Evolutionary conservation across 1,140 invertebrate species (phyloP), one percentile per base, ranked within the genome.

Genomic region (Cydia amplana): DNA sequence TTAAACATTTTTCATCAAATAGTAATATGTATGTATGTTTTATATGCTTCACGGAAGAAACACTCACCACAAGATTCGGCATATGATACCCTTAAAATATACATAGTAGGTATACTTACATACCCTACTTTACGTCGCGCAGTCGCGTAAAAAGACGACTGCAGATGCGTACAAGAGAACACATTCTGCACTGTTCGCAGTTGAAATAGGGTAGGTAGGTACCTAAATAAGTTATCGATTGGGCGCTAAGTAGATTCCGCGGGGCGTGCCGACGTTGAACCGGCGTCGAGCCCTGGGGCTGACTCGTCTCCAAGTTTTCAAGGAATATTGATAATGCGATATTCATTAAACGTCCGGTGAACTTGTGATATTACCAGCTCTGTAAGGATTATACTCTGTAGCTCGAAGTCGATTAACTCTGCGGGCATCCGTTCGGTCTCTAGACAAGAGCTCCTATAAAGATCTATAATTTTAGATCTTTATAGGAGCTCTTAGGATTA

Each of bases 321-420:
- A 77, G 78, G 81, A 85, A 86, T 87, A 86, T 89, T 85, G 81
- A 87, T 89, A 86, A 83, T 85, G 78, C 80, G 82, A 86, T 88
- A 85, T 87, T 85, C 82, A 82, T 75, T 76, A 80, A 77, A 77
- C 80, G 79, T 78, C 80, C 74, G 80, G 74, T 49, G 72, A 90
- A 89, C 80, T 89, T 85, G 77, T 76, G 75, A 73, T 80, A 82
- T 83, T 83, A 80, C 76, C 74, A 63, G 80, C 82, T 85, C 79
- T 76, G 85, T 84, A 82, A 88, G 83, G 89, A 91, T 90, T 91
- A 90, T 89, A 86, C 85, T 82, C 73, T 74, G 70, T 75, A 80
- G 77, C 77, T 83, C 78, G 63, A 76, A 70, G 73, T 20, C 43
- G 74, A 76, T 76, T 78, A 78, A 43, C 60, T 75, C 76, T 74